A percentile compares a stretch with the other conserved stretches of the same genome.
phyloP scores from a whole-genome alignment of 2,888 invertebrate species.

The Chrysotoxum bicinctum region DNA sequence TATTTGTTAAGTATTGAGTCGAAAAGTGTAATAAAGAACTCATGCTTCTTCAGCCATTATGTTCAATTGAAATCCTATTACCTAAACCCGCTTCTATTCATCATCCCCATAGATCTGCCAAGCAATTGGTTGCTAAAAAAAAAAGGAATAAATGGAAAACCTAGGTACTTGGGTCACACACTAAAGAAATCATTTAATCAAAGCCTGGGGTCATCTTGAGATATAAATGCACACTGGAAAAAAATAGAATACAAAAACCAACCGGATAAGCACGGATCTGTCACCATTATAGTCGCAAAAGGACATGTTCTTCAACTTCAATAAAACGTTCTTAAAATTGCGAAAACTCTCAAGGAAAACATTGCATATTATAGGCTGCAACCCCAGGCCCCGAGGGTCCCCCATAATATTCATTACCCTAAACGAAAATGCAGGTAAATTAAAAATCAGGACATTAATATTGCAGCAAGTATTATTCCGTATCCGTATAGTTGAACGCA shows the following conservation, averaged over 20 bases:
- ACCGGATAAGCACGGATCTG: background rate
- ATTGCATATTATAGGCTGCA: background rate
- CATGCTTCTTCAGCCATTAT: background rate
- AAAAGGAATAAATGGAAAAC: background rate
- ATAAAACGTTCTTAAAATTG: slow-evolving; percentile 14
- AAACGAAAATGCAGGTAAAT: slow-evolving; percentile 66
- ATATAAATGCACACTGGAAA: background rate
- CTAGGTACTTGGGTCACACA: slow-evolving; percentile 30
- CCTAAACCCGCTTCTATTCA: slow-evolving; percentile 9
- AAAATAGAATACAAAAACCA: background rate
- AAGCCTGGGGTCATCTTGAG: slow-evolving; percentile 45
- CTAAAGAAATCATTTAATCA: slow-evolving; percentile 25
- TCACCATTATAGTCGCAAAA: background rate
- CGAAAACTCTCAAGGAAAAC: slow-evolving; percentile 42
- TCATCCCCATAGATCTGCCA: slow-evolving; percentile 28
- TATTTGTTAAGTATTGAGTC: slow-evolving; percentile 69
- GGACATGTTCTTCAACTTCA: background rate
- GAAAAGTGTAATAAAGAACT: background rate
- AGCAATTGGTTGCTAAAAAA: slow-evolving; percentile 15
- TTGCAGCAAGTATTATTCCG: slow-evolving; percentile 45
- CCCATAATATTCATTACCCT: slow-evolving; percentile 48
- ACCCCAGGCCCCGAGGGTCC: background rate
- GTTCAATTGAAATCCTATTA: slow-evolving; percentile 65
- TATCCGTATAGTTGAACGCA: slow-evolving; percentile 33
- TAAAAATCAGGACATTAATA: slow-evolving; percentile 69